These are phyloP conservation scores for Dicerorhinus sumatrensis DNA, from an alignment of 2,113 vertebrate species.

Conservation along the genomic window DNA sequence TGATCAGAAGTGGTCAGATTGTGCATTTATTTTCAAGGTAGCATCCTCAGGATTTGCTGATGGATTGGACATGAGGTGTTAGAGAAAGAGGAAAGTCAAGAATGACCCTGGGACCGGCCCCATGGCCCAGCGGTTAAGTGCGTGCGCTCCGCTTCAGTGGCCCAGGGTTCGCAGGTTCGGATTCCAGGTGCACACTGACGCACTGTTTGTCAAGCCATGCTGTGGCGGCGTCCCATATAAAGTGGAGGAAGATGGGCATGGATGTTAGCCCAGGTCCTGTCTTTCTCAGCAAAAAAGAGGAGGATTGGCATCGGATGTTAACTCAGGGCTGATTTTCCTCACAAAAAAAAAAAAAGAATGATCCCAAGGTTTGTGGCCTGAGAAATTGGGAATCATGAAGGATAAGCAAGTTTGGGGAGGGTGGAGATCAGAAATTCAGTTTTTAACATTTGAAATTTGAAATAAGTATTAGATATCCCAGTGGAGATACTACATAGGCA, in stretches of 20 bases:
- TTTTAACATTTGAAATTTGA: constrained; percentile 42
- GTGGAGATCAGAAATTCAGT: background rate
- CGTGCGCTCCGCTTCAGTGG: no score
- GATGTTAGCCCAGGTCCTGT: no score
- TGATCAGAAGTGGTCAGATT: constrained; percentile 28
- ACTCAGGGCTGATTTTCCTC: no score
- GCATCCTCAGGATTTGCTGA: constrained; percentile 9
- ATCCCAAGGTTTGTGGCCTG: background rate
- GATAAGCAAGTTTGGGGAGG: background rate
- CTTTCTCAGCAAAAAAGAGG: no score
- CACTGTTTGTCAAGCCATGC: no score
- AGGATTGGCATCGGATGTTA: no score
- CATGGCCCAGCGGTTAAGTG: no score
- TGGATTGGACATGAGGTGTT: background rate
- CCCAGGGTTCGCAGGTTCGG: no score
- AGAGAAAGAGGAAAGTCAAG: background rate
- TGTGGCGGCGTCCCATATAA: no score
- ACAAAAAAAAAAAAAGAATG: background rate
- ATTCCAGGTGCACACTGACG: no score
- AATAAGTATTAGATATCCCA: constrained; percentile 10
- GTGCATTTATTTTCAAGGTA: background rate
- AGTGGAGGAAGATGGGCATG: no score
- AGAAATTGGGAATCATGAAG: constrained; percentile 1
- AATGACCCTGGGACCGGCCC: background rate
- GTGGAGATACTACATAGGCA: background rate